These are phyloP conservation scores for Athalia rosae DNA, from an alignment of 2,888 invertebrate genomes.

Conservation along the genomic window DNA sequence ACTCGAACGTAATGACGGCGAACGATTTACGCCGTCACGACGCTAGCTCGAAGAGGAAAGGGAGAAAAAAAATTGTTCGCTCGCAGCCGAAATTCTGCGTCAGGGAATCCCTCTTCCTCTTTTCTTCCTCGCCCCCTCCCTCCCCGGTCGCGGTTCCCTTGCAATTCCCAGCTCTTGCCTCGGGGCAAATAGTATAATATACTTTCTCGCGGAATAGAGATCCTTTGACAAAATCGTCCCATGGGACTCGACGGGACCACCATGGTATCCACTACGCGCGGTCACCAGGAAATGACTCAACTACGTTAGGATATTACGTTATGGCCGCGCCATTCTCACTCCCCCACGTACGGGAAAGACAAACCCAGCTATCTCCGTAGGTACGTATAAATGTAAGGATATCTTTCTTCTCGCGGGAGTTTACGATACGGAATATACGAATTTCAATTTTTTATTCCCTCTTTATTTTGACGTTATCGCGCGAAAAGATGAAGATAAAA, in stretches of 20 bases:
- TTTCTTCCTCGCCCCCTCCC: no score
- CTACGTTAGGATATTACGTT: slow-evolving; percentile 73
- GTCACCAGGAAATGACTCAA: slow-evolving; percentile 73
- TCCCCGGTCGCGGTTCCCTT: slow-evolving; percentile 54
- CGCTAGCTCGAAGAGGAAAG: not conserved
- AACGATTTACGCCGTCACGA: not conserved
- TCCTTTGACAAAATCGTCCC: slow-evolving; percentile 74
- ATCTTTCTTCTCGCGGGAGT: no score
- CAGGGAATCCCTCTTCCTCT: slow-evolving; percentile 44
- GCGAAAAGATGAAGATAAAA: no score
- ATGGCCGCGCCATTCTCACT: slow-evolving; percentile 55
- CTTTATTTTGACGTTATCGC: no score
- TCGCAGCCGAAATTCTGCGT: slow-evolving; percentile 56
- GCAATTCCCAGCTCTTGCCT: slow-evolving; percentile 66
- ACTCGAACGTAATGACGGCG: no score
- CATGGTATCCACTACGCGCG: slow-evolving; percentile 64
- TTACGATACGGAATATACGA: no score
- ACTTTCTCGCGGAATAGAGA: slow-evolving; percentile 72
- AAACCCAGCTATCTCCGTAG: slow-evolving; percentile 18
- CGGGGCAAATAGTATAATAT: slow-evolving; percentile 69
- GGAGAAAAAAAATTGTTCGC: slow-evolving; percentile 33
- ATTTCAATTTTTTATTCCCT: no score
- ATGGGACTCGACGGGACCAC: slow-evolving; percentile 64
- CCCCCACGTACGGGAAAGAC: slow-evolving; percentile 45
- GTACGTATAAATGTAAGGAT: not conserved